Evolutionary conservation across 2,888 invertebrate species (phyloP).

Genomic region (Pseudolycoriella hygida): DNA sequence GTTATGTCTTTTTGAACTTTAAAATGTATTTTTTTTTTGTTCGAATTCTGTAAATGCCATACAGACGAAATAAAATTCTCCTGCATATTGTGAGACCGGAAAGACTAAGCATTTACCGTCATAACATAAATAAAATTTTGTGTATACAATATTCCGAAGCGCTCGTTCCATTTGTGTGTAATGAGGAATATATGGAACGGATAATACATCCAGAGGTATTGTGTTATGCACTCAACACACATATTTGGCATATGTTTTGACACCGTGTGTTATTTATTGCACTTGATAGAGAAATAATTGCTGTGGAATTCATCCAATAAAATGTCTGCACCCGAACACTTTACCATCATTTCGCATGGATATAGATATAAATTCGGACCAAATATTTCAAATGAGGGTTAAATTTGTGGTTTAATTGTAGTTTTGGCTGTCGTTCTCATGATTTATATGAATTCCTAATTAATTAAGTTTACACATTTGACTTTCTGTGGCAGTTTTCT

Average conservation of each 20-base stretch:
- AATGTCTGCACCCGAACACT: background rate
- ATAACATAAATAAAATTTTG: too few relatives aligned
- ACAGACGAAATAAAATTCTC: too few relatives aligned
- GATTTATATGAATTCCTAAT: slow-evolving; percentile 6
- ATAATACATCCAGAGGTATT: background rate
- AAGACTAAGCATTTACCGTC: too few relatives aligned
- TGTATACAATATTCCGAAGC: too few relatives aligned
- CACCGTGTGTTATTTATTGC: slow-evolving; percentile 10
- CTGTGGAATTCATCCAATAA: background rate
- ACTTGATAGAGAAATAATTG: slow-evolving; percentile 10
- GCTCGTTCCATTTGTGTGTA: too few relatives aligned
- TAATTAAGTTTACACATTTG: background rate
- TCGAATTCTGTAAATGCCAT: too few relatives aligned
- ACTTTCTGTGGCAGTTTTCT: too few relatives aligned
- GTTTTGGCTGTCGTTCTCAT: slow-evolving; percentile 4
- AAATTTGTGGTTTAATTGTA: slow-evolving; percentile 1
- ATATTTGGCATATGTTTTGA: slow-evolving; percentile 10
- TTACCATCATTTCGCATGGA: background rate
- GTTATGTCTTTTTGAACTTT: too few relatives aligned
- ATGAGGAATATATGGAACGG: too few relatives aligned
- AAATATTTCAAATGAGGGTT: background rate
- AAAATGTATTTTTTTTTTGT: too few relatives aligned
- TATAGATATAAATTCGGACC: background rate
- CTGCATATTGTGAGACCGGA: too few relatives aligned
- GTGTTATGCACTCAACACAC: slow-evolving; percentile 4